Evolutionary conservation across 2,797 vertebrate species (phyloP), one percentile per base, ranked within the genome.

Genomic region (Erethizon dorsatum): DNA sequence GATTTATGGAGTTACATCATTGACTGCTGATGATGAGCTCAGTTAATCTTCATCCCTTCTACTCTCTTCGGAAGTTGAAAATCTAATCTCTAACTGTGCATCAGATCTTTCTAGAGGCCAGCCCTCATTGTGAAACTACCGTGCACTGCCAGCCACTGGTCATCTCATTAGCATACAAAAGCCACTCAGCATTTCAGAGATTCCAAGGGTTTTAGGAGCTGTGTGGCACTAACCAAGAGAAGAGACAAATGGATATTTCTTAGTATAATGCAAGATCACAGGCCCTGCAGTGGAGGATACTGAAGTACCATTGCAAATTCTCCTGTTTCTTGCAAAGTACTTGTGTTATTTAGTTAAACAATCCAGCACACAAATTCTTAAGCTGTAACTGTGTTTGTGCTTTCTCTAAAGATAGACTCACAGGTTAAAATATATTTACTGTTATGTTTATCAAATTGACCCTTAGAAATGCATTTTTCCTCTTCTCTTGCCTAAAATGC

Each of bases 351-450:
- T 67, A 88, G 37, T 83, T 87, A 90, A 92, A 33, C 47, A 73
- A 91, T 54, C 2, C 37, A 41, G 28, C 6, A 8, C 37, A 52
- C 13, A 85, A 10, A 83, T 31, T 90, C 57, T 59, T 18, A 90
- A 73, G 45, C 45, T 88, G 17, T 37, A 87, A 50, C 33, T 83
- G 61, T 85, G 67, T 71, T 95, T 82, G 26, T 92, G 57, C 71
- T 95, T 94, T 92, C 94, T 97, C 59, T 93, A 79, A 93, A 92
- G 47, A 65, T 73, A 45, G 2, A 3, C 33, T 97, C 71, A 24
- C 50, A 78, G 91, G 82, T 65, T 89, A 80, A 96, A 96, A 80
- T 79, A 75, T 22, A 77, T 75, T 87, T 91, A 82, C 6, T 71
- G 26, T 67, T 91, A n/a, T 65, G 78, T 90, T 88, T 92, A 87